These are phyloP conservation scores for Drosophila willistoni DNA, from an alignment of 1,140 invertebrate genomes.

Conservation along the genomic window DNA sequence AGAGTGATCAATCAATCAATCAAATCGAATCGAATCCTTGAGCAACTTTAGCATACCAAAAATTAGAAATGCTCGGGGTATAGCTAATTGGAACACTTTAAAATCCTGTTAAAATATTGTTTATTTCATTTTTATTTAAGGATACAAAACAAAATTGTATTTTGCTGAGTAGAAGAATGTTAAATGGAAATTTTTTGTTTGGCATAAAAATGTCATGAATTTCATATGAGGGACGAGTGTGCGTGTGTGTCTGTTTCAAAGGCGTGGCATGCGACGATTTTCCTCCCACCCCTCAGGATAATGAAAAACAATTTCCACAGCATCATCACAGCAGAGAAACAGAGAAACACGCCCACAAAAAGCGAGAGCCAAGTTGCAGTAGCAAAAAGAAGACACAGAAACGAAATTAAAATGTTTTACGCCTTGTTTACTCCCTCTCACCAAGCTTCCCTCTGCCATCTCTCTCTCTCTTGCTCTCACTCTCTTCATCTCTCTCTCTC, in stretches of 20 bases:
- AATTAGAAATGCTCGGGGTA: constrained; percentile 6
- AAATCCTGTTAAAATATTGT: too few relatives aligned
- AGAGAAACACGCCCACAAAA: constrained; percentile 23
- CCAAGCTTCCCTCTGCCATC: not conserved
- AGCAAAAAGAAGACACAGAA: constrained; percentile 19
- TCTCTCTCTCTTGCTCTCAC: not conserved
- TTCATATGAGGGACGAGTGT: constrained; percentile 16
- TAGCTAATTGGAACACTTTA: constrained; percentile 32
- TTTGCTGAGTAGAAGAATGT: constrained; percentile 6
- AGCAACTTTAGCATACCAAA: constrained; percentile 3
- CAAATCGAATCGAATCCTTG: constrained; percentile 21
- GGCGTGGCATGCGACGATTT: constrained; percentile 29
- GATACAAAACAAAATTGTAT: not conserved
- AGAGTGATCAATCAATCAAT: constrained; percentile 47
- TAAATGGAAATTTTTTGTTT: constrained; percentile 13
- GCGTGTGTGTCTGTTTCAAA: constrained; percentile 19
- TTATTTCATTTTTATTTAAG: not conserved
- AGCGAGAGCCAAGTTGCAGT: constrained; percentile 34
- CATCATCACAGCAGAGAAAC: not conserved
- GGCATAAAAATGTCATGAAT: constrained; percentile 42
- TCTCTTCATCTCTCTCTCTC: not conserved
- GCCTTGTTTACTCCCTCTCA: constrained; percentile 11
- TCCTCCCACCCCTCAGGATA: constrained; percentile 50
- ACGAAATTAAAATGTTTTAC: constrained; percentile 61
- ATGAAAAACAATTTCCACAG: constrained; percentile 58